Percentiles rank a stretch among this genome's conserved stretches.
phyloP scores from a whole-genome alignment of 2,113 vertebrate genomes.

The Motacilla tschutschensis region DNA sequence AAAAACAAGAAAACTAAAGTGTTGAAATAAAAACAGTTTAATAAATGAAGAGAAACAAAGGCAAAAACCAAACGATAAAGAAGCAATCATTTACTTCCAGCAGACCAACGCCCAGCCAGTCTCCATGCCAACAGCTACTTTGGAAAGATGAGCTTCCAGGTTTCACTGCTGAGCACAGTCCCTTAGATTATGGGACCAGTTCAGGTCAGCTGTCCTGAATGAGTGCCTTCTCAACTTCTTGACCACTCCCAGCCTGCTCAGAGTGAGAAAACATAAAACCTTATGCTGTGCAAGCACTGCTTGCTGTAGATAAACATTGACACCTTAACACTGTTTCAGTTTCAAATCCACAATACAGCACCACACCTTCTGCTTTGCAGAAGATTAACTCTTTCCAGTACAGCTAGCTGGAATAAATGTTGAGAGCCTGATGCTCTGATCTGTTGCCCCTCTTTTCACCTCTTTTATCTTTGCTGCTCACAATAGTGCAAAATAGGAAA shows the following conservation, averaged over 20 bases:
- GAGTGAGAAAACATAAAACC: background rate
- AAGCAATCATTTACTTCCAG: background rate
- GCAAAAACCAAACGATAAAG: fast-evolving
- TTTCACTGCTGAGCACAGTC: background rate
- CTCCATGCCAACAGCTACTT: background rate
- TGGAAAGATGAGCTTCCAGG: background rate
- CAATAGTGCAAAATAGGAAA: background rate
- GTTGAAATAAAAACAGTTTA: background rate
- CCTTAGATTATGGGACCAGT: fast-evolving
- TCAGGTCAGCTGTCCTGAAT: background rate
- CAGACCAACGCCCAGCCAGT: background rate
- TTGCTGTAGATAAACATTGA: background rate
- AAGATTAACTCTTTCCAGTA: background rate
- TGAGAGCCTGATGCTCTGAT: background rate
- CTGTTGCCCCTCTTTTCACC: background rate
- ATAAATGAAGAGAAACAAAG: background rate
- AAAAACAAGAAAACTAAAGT: background rate
- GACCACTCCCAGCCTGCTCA: background rate
- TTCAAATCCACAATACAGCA: background rate
- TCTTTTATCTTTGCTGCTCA: background rate
- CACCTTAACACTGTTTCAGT: background rate
- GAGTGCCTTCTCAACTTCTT: background rate
- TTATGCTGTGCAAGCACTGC: background rate
- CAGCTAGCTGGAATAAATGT: background rate
- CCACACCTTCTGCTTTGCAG: background rate